A percentile compares a stretch with the other conserved stretches of the same genome.
Evolutionary conservation across 2,797 vertebrate genomes (phyloP).

Genomic region (Myripristis murdjan): DNA sequence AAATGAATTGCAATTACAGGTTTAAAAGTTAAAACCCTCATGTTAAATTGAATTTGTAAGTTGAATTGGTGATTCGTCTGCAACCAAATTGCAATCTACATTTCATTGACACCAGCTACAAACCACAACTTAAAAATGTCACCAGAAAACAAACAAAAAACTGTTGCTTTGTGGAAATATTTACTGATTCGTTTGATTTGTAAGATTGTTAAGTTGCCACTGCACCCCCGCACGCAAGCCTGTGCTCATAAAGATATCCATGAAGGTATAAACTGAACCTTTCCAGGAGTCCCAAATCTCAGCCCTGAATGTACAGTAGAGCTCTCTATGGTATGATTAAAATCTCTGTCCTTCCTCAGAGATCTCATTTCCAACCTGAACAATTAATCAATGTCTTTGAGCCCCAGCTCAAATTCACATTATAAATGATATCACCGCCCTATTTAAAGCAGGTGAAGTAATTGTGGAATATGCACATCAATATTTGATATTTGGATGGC

Average conservation of each 20-base stretch:
- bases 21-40: not conserved
- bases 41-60: not conserved
- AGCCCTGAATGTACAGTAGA: constrained; percentile 18
- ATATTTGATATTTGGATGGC: constrained; percentile 78
- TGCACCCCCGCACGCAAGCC: too few species aligned
- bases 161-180: too few species aligned
- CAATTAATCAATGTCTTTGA: constrained; percentile 81
- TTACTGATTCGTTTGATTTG: too few species aligned
- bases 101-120: not conserved
- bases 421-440: constrained; percentile 78
- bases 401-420: constrained; percentile 77
- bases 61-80: not conserved
- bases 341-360: constrained; percentile 71
- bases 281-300: constrained; percentile 9
- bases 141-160: too few species aligned
- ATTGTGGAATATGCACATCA: constrained; percentile 75
- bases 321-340: constrained; percentile 56
- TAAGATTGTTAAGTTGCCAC: too few species aligned
- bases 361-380: constrained; percentile 75
- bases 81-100: not conserved
- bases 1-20: constrained; percentile 11
- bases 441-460: constrained; percentile 81
- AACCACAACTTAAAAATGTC: too few species aligned
- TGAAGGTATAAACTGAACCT: constrained; percentile 3
- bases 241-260: too few species aligned